Conservation (phyloP, 2,888 invertebrate species). For the Beris morrisii region DNA sequence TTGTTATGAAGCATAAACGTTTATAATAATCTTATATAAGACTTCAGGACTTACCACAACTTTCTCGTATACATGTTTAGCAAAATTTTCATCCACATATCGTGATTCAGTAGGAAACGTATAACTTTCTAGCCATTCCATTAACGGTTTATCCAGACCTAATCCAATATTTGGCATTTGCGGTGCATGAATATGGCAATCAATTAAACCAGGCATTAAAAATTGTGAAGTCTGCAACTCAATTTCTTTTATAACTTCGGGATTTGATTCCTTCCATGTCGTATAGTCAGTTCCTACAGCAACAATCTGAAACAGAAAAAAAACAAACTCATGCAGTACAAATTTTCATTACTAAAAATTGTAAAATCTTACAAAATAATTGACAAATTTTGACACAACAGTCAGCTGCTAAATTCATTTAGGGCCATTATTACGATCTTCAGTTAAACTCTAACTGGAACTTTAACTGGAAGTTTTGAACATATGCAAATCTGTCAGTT, state of each 20-base stretch:
- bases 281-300: slow-evolving; percentile 51
- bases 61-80: slow-evolving; percentile 69
- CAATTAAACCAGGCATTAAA: slow-evolving; percentile 84
- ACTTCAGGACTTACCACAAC: slow-evolving; percentile 70
- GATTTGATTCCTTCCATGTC: slow-evolving; percentile 41
- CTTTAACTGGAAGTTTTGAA: no score
- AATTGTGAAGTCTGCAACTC: slow-evolving; percentile 62
- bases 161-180: slow-evolving; percentile 86
- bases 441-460: no score
- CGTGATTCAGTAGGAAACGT: slow-evolving; percentile 82
- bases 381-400: no score
- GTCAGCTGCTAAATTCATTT: no score
- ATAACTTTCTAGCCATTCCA: slow-evolving; percentile 84
- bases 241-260: slow-evolving; percentile 39
- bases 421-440: no score
- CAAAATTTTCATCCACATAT: slow-evolving; percentile 69
- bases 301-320: slow-evolving; percentile 52
- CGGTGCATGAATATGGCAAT: slow-evolving; percentile 88
- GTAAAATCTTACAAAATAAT: no score
- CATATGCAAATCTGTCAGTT: no score
- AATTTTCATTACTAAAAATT: no score
- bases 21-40: no score
- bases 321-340: not conserved
- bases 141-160: slow-evolving; percentile 75
- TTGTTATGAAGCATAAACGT: no score